Conservation (phyloP, 2,797 vertebrate genomes). For the Cossypha polioptera region DNA sequence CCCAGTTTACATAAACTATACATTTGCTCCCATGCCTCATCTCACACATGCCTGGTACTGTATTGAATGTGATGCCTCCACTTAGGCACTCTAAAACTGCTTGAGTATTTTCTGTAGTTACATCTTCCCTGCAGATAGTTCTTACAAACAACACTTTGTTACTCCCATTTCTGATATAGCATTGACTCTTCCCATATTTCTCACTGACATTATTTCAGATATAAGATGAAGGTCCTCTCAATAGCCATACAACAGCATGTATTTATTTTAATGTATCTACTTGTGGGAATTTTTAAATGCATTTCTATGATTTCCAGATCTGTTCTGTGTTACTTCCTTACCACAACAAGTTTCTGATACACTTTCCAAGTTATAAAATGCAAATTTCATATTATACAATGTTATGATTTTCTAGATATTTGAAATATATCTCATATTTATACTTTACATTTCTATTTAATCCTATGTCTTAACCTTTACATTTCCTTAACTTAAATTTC, state of each 20-base stretch:
- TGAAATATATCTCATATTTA: background rate
- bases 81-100: background rate
- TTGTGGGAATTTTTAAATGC: background rate
- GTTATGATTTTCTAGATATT: background rate
- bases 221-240: background rate
- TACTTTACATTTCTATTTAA: background rate
- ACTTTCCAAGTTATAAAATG: background rate
- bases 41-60: rapidly evolving
- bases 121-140: background rate
- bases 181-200: background rate
- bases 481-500: background rate
- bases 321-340: background rate
- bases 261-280: background rate
- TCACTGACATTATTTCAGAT: background rate
- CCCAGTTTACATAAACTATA: background rate
- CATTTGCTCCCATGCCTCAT: background rate
- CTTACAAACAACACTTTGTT: background rate
- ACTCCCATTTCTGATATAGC: background rate
- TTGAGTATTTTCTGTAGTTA: background rate
- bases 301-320: background rate
- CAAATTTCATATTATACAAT: background rate
- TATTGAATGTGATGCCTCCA: background rate
- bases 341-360: background rate
- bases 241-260: background rate
- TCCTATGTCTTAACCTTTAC: background rate